Evolutionary conservation across 2,888 invertebrate species (phyloP), one percentile per base, ranked within the genome.

Genomic region (Ormyrus pomaceus): DNA sequence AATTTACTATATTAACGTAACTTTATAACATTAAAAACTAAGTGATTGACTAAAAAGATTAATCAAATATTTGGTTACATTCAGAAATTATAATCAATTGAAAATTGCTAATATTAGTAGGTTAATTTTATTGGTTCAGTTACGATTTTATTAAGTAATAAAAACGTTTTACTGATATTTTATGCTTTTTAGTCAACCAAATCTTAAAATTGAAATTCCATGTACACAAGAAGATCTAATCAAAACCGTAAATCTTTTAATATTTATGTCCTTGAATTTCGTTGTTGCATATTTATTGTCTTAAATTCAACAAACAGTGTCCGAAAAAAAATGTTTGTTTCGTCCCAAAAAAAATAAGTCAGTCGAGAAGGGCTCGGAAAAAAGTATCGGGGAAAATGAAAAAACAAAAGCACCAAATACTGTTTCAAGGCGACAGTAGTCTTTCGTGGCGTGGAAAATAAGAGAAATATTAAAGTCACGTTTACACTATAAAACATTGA

Each of bases 401-500:
- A 13, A 77, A 70, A 62, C 70, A 56, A 71, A 77, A 77, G 64
- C 62, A 62, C 70, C 58, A 62, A 73, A 79, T 73, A 82, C 58
- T 64, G 78, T 68, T 74, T 72, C 79, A 71, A 72, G 80, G 77
- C 50, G 68, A 66, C 66, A 78, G 70, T 34, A 80, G 70, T 80
- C 51, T 83, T 80, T 76, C 65, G 65, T 77, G 74, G 80, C 80
- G 74, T 71, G 58, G 76, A 81, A 73, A 81, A 80, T 55, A 66
- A 65, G 51, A 77, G 65, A 72, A 58, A 61, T 76, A 55, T 76
- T 45, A 59, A 45, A 71, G 77, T 80, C 79, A 83, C 80, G 64
- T 77, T 77, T 51, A 77, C 71, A 77, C 71, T 78, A 77, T 79
- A 82, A 82, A 84, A 84, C 83, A 84, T 78, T 73, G 74, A 84